Base-by-base conservation (phyloP, 2,797 vertebrate species). In the Chaunax sp. region DNA sequence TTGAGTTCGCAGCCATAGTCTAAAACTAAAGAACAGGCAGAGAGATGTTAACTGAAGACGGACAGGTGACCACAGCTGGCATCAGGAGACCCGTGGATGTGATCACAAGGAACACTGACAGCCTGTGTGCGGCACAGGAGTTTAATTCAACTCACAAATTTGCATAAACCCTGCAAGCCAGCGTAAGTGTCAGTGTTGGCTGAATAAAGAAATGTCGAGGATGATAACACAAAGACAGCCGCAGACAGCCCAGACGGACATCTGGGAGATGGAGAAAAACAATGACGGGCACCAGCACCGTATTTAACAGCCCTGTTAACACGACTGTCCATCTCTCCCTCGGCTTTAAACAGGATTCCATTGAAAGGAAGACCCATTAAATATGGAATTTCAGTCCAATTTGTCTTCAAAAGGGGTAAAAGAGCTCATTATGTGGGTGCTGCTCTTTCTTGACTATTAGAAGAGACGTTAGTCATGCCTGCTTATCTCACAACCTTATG, bases 401-500 rank as follows among this genome's bases (percentile, higher is more conserved):
- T 93, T 93, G 91, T 92, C 93, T 94, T 94, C 93, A 94, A 94
- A 95, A 89, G 90, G 88, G 86, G 87, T 87, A 92, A 92, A 94
- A 92, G 78, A 93, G 90, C 92, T 95, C 94, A 93, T 95, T 96
- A 95, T 93, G 89, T 92, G 92, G 90, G 90, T 89, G 91, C 90
- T 90, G 91, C 92, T 93, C 90, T 95, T 93, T 91, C 85, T 92
- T 93, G 92, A 93, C 94, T 94, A 95, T 96, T 95, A 96, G 92
- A 95, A 95, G 94, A 94, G 94, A 94, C 91, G 95, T 96, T 96
- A 93, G 93, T 96, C 96, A 97, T 83, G 92, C 94, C 93, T 93
- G 92, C 96, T 97, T 97, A 97, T 98, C 95, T 95, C 92, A 94
- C 96, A 97, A 96, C 95, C 95, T 96, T 96, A 96, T 95, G 95